Evolutionary conservation across 2,888 invertebrate genomes (phyloP).

Genomic region (Perizoma affinitatum): DNA sequence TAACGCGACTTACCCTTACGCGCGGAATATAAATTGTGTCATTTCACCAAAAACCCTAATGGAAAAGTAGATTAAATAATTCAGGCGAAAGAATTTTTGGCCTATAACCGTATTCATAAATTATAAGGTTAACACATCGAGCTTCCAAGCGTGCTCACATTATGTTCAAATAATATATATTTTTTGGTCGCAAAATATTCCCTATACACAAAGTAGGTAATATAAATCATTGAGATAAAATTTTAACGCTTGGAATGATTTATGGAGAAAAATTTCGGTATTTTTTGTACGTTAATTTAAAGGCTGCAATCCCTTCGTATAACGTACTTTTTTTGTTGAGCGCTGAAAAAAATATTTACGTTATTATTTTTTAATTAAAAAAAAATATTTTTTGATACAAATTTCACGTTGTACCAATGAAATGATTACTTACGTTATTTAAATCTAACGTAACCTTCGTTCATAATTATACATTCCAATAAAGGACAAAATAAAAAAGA

Average conservation of each 20-base stretch:
- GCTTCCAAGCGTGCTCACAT: conserved; percentile 42
- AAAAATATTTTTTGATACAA: too few relatives aligned
- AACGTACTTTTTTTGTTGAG: conserved; percentile 27
- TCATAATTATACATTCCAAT: too few relatives aligned
- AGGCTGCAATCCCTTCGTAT: conserved; percentile 19
- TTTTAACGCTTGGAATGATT: conserved; percentile 58
- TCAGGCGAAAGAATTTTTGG: conserved; percentile 79
- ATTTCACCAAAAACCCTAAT: conserved; percentile 77
- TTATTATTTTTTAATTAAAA: too few relatives aligned
- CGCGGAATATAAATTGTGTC: conserved; percentile 80
- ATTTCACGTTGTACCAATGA: too few relatives aligned
- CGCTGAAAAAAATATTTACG: conserved; percentile 6
- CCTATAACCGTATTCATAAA: conserved; percentile 78
- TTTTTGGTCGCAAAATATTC: conserved; percentile 60
- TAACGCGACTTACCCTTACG: conserved; percentile 62
- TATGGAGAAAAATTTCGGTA: conserved; percentile 54
- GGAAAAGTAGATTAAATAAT: conserved; percentile 83
- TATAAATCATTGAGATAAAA: conserved; percentile 71
- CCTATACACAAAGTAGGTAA: conserved; percentile 60
- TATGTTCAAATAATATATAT: conserved; percentile 40
- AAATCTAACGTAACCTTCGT: too few relatives aligned
- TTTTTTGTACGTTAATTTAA: conserved; percentile 45
- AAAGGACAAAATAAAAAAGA: too few relatives aligned
- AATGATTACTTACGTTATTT: too few relatives aligned
- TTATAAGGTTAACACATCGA: conserved; percentile 73